Evolutionary conservation across 2,797 vertebrate genomes (phyloP), one percentile per base, ranked within the genome.

Genomic region (Acipenser ruthenus): DNA sequence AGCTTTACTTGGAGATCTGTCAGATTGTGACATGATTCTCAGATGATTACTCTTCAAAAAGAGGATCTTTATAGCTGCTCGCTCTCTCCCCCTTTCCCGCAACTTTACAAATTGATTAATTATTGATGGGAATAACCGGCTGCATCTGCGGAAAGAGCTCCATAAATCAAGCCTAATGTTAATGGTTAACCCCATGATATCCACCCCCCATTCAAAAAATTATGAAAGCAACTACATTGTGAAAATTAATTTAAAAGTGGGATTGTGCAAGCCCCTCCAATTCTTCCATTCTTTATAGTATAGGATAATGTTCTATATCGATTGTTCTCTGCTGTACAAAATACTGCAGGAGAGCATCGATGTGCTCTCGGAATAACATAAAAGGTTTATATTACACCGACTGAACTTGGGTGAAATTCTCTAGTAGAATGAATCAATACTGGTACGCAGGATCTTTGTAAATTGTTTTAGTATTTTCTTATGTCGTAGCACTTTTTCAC

Each of bases 1-100:
- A 73, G 81, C 87, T 74, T 88, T 84, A 80, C 83, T 86, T 79
- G 83, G 90, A 86, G 85, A 82, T 68, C 88, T 80, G 82, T 86
- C 87, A 77, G 85, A 71, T 62, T 23, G 82, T 84, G 84, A 84
- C 87, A 89, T 89, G 79, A 69, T 87, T 75, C 73, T 82, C 83
- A 82, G 79, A 76, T 73, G 82, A 77, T 79, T 84, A 79, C 83
- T 77, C 78, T 77, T 79, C 86, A 83, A 77, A 84, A 83, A 75
- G 79, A 75, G 77, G 82, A 79, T 78, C 77, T 79, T 69, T 69
- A 59, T 69, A 71, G 69, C 74, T 73, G 74, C 73, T 64, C 77
- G 79, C 84, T 79, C 82, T 80, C 74, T 81, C 79, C 72, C 82
- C 77, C 86, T 87, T 83, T 80, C 75, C 82, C 78, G 74, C 81